Evolutionary conservation across 2,888 invertebrate genomes (phyloP).

Genomic region (Perithous albicinctus): DNA sequence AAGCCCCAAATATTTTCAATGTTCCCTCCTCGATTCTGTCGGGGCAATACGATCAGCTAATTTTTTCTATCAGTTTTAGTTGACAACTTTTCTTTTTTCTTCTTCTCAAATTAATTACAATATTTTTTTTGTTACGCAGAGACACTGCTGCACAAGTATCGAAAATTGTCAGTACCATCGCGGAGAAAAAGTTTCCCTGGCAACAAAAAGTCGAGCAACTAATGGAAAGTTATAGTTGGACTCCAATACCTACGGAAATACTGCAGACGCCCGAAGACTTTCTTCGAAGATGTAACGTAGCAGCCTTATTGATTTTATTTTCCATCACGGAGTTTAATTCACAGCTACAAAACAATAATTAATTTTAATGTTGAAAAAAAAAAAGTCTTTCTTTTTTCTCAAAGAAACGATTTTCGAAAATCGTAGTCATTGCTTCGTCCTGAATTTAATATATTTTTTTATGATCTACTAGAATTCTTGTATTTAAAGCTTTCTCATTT

Average conservation of each 20-base stretch:
- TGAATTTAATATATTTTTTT: neutral
- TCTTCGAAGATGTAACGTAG: constrained; percentile 85
- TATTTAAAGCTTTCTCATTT: too few relatives aligned
- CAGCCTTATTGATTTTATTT: neutral
- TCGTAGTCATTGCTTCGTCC: neutral
- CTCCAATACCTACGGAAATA: constrained; percentile 83
- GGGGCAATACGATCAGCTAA: too few relatives aligned
- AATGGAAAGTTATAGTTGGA: constrained; percentile 87
- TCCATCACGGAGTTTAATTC: too few relatives aligned
- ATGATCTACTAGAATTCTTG: neutral
- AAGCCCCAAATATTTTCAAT: too few relatives aligned
- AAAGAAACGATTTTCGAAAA: too few relatives aligned
- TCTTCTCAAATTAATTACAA: too few relatives aligned
- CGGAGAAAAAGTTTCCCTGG: constrained; percentile 85
- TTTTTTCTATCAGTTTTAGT: too few relatives aligned
- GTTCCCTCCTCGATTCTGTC: too few relatives aligned
- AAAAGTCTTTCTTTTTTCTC: too few relatives aligned
- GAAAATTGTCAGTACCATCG: constrained; percentile 84
- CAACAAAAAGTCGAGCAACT: constrained; percentile 87
- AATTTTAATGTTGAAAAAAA: too few relatives aligned
- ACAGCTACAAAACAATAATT: too few relatives aligned
- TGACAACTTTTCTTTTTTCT: too few relatives aligned
- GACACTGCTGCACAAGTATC: constrained; percentile 85
- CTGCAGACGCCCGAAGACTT: constrained; percentile 89
- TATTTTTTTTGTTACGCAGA: constrained; percentile 79